A percentile compares a stretch with the other conserved stretches of the same genome.
These are phyloP conservation scores for Labeo catla DNA, from an alignment of 2,113 vertebrate species.

Conservation along the genomic window DNA sequence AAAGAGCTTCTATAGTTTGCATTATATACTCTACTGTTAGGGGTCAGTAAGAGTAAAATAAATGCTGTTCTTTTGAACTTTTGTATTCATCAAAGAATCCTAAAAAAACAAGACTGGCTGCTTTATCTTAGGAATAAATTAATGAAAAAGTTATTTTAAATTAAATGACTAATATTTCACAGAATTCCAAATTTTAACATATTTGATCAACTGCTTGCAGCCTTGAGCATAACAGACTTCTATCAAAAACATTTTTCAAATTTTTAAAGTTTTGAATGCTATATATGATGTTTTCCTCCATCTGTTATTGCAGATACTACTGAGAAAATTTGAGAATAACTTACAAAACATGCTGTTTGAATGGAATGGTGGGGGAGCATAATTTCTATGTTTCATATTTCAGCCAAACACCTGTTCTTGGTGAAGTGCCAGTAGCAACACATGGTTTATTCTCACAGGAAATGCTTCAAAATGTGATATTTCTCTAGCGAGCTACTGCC, in stretches of 20 bases:
- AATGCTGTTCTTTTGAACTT: too few relatives aligned
- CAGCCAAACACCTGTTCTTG: constrained; percentile 14
- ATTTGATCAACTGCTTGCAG: background rate
- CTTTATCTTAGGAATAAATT: too few relatives aligned
- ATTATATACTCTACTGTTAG: too few relatives aligned
- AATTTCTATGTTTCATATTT: background rate
- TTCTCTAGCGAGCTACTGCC: constrained; percentile 4
- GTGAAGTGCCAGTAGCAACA: background rate
- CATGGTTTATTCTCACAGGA: constrained; percentile 1
- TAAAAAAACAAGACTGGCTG: too few relatives aligned
- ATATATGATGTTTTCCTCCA: background rate
- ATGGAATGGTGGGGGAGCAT: background rate
- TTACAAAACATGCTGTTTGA: background rate
- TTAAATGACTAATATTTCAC: too few relatives aligned
- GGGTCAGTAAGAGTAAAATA: too few relatives aligned
- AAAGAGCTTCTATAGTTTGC: too few relatives aligned
- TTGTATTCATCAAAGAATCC: too few relatives aligned
- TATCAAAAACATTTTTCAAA: background rate
- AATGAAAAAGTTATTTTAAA: too few relatives aligned
- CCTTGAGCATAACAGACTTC: background rate
- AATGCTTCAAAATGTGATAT: background rate
- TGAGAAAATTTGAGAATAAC: background rate
- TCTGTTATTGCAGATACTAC: background rate
- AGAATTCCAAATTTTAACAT: too few relatives aligned
- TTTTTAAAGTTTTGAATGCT: background rate